Evolutionary conservation across 2,888 invertebrate species (phyloP).

Genomic region (Lacanobia oleracea): DNA sequence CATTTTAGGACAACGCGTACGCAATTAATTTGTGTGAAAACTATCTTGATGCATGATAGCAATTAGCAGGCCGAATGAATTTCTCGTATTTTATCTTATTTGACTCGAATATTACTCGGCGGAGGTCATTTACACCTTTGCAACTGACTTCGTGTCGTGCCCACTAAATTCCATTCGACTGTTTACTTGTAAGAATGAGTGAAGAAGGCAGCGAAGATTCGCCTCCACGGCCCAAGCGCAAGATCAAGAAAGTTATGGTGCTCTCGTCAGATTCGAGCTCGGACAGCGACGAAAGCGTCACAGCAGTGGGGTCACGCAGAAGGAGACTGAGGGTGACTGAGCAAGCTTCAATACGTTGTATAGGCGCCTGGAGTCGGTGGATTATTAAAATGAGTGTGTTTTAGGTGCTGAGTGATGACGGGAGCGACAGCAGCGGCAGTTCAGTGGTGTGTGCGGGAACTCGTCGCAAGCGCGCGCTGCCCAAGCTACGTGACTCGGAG

Average conservation of each 20-base stretch:
- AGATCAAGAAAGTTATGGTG: constrained; percentile 81
- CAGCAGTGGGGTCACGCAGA: constrained; percentile 81
- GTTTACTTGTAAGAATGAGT: constrained; percentile 81
- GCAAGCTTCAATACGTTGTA: constrained; percentile 33
- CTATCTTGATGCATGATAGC: constrained; percentile 70
- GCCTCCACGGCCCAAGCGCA: constrained; percentile 80
- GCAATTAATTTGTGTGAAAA: constrained; percentile 67
- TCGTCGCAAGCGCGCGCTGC: constrained; percentile 80
- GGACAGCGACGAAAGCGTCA: constrained; percentile 87
- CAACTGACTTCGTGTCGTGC: constrained; percentile 85
- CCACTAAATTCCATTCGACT: constrained; percentile 73
- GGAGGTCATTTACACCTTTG: constrained; percentile 88
- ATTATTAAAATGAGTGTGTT: constrained; percentile 60
- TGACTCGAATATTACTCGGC: constrained; percentile 72
- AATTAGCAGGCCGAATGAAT: constrained; percentile 77
- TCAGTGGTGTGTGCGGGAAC: constrained; percentile 75
- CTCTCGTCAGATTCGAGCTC: constrained; percentile 82
- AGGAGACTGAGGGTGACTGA: constrained; percentile 86
- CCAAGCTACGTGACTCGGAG: constrained; percentile 81
- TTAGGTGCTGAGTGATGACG: constrained; percentile 90
- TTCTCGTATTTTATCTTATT: constrained; percentile 69
- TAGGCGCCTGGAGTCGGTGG: constrained; percentile 2
- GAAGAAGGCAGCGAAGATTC: constrained; percentile 83
- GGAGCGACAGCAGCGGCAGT: constrained; percentile 85
- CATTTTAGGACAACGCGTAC: constrained; percentile 77